Evolutionary conservation across 2,113 vertebrate genomes (phyloP).

Genomic region (Mesitornis unicolor): DNA sequence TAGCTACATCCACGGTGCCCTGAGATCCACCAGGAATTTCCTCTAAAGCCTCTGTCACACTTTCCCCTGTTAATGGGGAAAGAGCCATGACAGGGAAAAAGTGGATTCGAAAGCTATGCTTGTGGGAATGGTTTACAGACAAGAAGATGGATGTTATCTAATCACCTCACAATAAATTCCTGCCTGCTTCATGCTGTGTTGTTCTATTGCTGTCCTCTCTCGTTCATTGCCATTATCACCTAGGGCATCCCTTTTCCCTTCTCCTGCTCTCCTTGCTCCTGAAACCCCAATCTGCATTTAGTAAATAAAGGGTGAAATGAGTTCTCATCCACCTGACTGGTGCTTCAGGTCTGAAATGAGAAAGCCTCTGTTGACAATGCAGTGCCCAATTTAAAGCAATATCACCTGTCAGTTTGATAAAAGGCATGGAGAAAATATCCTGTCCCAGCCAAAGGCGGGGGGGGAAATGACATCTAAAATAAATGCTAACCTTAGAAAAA

Average conservation of each 20-base stretch:
- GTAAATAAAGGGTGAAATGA: slow-evolving; percentile 17
- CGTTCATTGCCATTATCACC: background rate
- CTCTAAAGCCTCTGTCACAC: background rate
- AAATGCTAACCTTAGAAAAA: slow-evolving; percentile 18
- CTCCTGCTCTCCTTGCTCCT: background rate
- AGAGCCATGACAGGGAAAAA: background rate
- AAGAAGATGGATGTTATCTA: slow-evolving; percentile 38
- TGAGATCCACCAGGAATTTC: background rate
- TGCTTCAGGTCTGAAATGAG: background rate
- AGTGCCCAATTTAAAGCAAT: slow-evolving; percentile 47
- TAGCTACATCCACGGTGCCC: background rate
- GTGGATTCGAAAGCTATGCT: background rate
- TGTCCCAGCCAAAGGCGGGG: accelerated
- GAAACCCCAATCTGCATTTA: slow-evolving; percentile 31
- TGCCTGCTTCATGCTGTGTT: background rate
- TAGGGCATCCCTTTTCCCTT: background rate
- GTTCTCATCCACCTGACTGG: background rate
- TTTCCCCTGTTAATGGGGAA: background rate
- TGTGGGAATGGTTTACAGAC: slow-evolving; percentile 10
- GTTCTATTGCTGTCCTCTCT: background rate
- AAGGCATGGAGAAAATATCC: slow-evolving; percentile 26
- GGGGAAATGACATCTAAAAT: slow-evolving; percentile 13
- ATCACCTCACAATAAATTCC: background rate
- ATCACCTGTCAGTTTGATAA: slow-evolving; percentile 59
- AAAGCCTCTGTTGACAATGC: background rate